These are phyloP conservation scores for Polypedilum vanderplanki DNA, from an alignment of 1,140 invertebrate species.

Conservation along the genomic window DNA sequence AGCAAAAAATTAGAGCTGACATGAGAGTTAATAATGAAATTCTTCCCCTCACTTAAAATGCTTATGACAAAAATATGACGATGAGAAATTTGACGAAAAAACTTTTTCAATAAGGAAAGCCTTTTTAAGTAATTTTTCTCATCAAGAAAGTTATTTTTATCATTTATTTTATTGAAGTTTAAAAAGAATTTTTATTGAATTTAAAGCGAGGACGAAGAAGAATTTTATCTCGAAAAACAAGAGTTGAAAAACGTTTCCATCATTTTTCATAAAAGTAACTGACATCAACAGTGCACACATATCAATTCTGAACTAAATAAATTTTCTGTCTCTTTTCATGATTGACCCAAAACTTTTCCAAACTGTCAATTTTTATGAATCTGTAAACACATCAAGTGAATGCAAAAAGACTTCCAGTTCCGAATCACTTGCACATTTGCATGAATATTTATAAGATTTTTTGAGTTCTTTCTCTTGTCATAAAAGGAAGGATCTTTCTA, in stretches of 20 bases:
- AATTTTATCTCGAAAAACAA: no score
- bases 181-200: conserved; percentile 1
- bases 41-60: neutral
- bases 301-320: neutral
- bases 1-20: neutral
- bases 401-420: no score
- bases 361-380: no score
- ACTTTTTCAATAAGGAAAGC: conserved; percentile 6
- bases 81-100: neutral
- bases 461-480: neutral
- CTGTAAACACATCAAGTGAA: no score
- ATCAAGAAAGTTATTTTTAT: neutral
- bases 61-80: neutral
- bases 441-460: conserved; percentile 17
- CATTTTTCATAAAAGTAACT: neutral
- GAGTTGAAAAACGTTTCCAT: no score
- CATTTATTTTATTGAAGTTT: neutral
- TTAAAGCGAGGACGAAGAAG: no score
- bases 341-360: no score
- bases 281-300: neutral
- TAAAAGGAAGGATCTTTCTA: neutral
- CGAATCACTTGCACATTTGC: neutral
- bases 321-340: no score
- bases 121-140: neutral
- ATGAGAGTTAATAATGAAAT: conserved; percentile 2